Evolutionary conservation across 2,113 vertebrate genomes (phyloP), one percentile per base, ranked within the genome.

Genomic region (Pteruthius melanotis): DNA sequence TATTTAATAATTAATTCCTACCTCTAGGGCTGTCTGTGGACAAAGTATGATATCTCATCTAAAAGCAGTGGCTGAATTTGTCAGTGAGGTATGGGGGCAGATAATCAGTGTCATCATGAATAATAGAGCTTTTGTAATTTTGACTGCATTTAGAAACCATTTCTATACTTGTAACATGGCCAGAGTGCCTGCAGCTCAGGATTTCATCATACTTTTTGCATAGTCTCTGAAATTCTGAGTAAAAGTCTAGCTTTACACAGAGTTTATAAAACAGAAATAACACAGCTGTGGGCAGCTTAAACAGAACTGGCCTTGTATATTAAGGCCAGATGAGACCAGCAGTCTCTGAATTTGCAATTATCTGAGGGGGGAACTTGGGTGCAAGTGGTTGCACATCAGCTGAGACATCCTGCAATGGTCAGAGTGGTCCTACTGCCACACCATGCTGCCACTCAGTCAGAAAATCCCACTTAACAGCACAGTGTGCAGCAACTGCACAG

Each of bases 1-100:
- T 92, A 93, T 97, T 98, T 92, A 98, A 98, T 98, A 98, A 98
- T 98, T 98, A 96, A 98, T 97, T 69, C 39, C 35, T 96, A 96
- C 97, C 98, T 97, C 97, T 94, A 95, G 98, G 98, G 97, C 92
- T 96, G 89, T 97, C 97, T 97, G 94, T 74, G 83, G 96, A 96
- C 90, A 63, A 95, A 95, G 93, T 70, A 72, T 92, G 71, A 95
- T 68, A 95, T 97, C 94, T 96, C 88, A 83, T 95, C 91, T 90
- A 83, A 95, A 96, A 94, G 77, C 60, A 71, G 66, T 93, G 72
- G 74, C 94, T 91, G 71, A 91, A 92, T 95, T 96, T 96, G 95
- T 97, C 96, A 96, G 96, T 94, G 80, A 80, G 93, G 70, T 77
- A 54, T 54, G 50, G 83, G 49, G 76, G n/a, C 56, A 95, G 52